A percentile compares a stretch with the other conserved stretches of the same genome.
Evolutionary conservation across 2,113 vertebrate genomes (phyloP).

Genomic region (Hydrolagus affinis): DNA sequence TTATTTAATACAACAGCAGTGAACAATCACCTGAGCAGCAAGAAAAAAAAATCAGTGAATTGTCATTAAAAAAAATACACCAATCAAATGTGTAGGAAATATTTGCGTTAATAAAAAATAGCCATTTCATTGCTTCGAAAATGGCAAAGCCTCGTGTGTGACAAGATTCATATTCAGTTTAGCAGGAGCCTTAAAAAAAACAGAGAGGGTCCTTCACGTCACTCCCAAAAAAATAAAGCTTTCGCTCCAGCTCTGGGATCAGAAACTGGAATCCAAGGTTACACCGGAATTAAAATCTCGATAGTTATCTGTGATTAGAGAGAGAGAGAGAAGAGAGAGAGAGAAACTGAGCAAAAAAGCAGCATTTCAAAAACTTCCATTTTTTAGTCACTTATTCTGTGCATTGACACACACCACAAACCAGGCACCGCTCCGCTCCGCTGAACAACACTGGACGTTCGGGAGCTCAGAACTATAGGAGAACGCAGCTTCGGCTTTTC

Average conservation of each 20-base stretch:
- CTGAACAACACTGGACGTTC: conserved; percentile 2
- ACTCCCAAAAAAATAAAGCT: conserved; percentile 3
- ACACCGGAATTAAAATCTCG: conserved; percentile 13
- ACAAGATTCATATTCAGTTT: background rate
- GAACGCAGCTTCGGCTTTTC: conserved; percentile 73
- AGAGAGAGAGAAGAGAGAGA: too few species aligned
- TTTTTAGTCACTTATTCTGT: conserved; percentile 31
- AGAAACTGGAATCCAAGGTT: conserved; percentile 22
- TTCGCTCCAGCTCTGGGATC: conserved; percentile 15
- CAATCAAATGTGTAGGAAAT: conserved; percentile 2
- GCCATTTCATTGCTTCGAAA: background rate
- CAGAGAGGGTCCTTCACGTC: background rate
- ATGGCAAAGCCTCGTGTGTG: background rate
- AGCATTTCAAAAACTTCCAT: conserved; percentile 28
- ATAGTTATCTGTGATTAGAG: background rate
- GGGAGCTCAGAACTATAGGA: conserved; percentile 62
- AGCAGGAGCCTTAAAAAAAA: background rate
- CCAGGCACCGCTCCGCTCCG: background rate
- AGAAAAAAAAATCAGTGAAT: conserved; percentile 3
- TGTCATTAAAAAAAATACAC: background rate
- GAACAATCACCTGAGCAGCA: conserved; percentile 9
- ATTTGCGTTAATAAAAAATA: background rate
- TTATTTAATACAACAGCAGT: background rate
- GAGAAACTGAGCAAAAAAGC: conserved; percentile 29
- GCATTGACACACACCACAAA: conserved; percentile 29